Evolutionary conservation across 1,140 invertebrate genomes (phyloP).

Genomic region (Lepidurus packardi): DNA sequence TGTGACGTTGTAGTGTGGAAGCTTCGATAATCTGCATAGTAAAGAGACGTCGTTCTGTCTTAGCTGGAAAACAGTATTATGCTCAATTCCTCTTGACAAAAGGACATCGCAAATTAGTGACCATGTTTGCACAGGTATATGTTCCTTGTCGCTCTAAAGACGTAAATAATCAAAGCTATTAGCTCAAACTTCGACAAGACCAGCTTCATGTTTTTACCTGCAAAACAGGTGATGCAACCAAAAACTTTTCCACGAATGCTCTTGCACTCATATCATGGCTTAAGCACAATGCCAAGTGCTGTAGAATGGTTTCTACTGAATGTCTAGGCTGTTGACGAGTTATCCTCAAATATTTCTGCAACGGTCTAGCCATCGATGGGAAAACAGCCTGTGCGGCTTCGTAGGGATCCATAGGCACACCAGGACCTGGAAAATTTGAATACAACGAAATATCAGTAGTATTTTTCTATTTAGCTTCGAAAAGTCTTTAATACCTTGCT

Average conservation of each 20-base stretch:
- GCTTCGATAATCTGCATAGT: constrained; percentile 70
- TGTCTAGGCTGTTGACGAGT: constrained; percentile 92
- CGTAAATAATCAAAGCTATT: constrained; percentile 31
- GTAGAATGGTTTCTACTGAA: constrained; percentile 82
- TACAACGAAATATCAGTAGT: neutral
- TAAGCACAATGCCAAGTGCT: constrained; percentile 81
- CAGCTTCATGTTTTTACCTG: constrained; percentile 38
- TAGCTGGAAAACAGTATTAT: constrained; percentile 69
- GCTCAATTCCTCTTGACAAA: constrained; percentile 66
- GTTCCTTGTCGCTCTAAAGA: constrained; percentile 66
- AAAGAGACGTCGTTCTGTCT: constrained; percentile 89
- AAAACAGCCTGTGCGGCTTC: constrained; percentile 97
- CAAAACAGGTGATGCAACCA: constrained; percentile 64
- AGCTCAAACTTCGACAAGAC: neutral
- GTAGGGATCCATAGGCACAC: constrained; percentile 76
- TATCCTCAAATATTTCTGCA: constrained; percentile 93
- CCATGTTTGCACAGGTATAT: constrained; percentile 75
- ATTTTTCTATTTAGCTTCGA: neutral
- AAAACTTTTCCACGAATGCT: constrained; percentile 85
- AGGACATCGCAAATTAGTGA: constrained; percentile 85
- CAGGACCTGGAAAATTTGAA: constrained; percentile 43
- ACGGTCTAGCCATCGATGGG: constrained; percentile 84
- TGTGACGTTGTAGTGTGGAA: constrained; percentile 88
- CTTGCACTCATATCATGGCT: constrained; percentile 87
- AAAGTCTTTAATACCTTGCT: constrained; percentile 44